phyloP scores from a whole-genome alignment of 1,140 invertebrate species.

The Popillia japonica region DNA sequence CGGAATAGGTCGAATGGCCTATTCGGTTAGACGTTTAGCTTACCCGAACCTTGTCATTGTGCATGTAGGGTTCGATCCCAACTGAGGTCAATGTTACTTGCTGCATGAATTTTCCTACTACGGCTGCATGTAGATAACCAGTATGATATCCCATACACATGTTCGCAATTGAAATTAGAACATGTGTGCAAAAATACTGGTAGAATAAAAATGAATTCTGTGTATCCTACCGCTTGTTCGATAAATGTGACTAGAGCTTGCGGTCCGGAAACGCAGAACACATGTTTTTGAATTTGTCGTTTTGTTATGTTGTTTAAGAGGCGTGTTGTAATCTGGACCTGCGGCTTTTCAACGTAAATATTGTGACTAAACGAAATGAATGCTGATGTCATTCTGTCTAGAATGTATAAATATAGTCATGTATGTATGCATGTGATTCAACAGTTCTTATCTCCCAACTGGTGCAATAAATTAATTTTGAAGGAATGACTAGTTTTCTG shows the following conservation, averaged over 20 bases:
- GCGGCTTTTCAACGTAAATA: conserved; percentile 12
- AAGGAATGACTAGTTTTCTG: neutral
- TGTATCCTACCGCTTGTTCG: conserved; percentile 14
- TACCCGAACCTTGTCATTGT: neutral
- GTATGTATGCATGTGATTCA: neutral
- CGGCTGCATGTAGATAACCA: neutral
- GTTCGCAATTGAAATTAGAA: neutral
- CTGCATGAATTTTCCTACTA: neutral
- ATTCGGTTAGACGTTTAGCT: neutral
- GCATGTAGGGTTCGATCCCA: neutral
- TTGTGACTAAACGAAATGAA: neutral
- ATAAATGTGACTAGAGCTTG: neutral
- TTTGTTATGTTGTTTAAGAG: neutral
- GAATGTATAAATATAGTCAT: neutral
- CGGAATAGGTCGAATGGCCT: neutral
- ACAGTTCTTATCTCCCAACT: neutral
- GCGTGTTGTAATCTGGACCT: neutral
- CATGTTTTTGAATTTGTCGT: conserved; percentile 1
- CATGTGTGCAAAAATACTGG: conserved; percentile 18
- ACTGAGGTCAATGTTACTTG: neutral
- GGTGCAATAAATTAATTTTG: neutral
- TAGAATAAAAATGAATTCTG: conserved; percentile 1
- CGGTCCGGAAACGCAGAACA: conserved; percentile 12
- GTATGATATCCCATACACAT: conserved; percentile 4
- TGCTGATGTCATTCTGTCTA: neutral